A percentile compares a stretch with the other conserved stretches of the same genome.
Conservation (phyloP, 2,888 invertebrate genomes). For the Octonoba sinensis region DNA sequence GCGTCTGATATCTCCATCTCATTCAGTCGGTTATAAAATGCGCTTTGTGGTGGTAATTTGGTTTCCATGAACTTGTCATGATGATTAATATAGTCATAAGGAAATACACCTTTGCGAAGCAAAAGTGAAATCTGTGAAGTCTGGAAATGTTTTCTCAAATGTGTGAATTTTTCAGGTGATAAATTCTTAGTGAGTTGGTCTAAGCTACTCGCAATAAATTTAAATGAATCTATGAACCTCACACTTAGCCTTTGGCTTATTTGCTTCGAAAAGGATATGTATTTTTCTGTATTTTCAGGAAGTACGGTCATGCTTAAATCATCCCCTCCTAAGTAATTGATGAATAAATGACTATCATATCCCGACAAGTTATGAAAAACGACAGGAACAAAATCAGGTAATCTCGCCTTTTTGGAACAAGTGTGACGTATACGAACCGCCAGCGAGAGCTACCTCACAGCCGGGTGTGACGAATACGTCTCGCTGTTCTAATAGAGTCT, state of each 20-base stretch:
- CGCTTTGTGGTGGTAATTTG: conserved; percentile 60
- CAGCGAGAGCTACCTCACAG: too few species aligned
- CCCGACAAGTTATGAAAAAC: too few species aligned
- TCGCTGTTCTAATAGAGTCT: too few species aligned
- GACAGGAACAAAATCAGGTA: too few species aligned
- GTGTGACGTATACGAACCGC: too few species aligned
- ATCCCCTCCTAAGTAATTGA: conserved; percentile 29
- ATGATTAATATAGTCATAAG: conserved; percentile 68
- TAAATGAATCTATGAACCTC: conserved; percentile 67
- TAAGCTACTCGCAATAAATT: conserved; percentile 51
- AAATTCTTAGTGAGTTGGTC: conserved; percentile 65
- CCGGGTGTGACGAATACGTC: too few species aligned
- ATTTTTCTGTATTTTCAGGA: conserved; percentile 59
- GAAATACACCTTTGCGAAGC: conserved; percentile 67
- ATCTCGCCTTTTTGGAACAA: too few species aligned
- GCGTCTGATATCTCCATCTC: conserved; percentile 20
- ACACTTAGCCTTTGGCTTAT: conserved; percentile 15
- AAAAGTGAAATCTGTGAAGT: conserved; percentile 38
- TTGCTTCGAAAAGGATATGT: conserved; percentile 62
- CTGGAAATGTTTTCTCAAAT: conserved; percentile 55
- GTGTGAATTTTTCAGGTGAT: conserved; percentile 28
- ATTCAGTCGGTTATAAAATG: conserved; percentile 66
- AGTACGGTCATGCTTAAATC: conserved; percentile 10
- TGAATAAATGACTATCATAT: too few species aligned
- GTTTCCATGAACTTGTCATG: conserved; percentile 67